Conservation (phyloP, 1,140 invertebrate species). For the honey bee (Apis mellifera) region Amel_HAv3.1 CM009941.2:13562001-13562500, state of each 20-base stretch:
- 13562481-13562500: too few species aligned
- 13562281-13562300: too few species aligned
- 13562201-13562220: neutral
- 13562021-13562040: neutral
- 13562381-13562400: neutral
- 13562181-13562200: constrained; percentile 11
- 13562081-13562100: too few species aligned
- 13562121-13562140: neutral
- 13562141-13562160: neutral
- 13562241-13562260: neutral
- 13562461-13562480: too few species aligned
- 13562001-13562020: neutral
- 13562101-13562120: neutral
- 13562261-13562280: neutral
- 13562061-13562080: neutral
- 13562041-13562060: neutral
- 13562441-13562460: neutral
- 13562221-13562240: neutral
- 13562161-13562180: neutral
- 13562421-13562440: too few species aligned
- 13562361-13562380: neutral
- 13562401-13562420: neutral
- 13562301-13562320: too few species aligned
- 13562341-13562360: neutral
- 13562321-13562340: neutral